phyloP scores from a whole-genome alignment of 2,888 invertebrate species.

The Nomada fucata region DNA sequence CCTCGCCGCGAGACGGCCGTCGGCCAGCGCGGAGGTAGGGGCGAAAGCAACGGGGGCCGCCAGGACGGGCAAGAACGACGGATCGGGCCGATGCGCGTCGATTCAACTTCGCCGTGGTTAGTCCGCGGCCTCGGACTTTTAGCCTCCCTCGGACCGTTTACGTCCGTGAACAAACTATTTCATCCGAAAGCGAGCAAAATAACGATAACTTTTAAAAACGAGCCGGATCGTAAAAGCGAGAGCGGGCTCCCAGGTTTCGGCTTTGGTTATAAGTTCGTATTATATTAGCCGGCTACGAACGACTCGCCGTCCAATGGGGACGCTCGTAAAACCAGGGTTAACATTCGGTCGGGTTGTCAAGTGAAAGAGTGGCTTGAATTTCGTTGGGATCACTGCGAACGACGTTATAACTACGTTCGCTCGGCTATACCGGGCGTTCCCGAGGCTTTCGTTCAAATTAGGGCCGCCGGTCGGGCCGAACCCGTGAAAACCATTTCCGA shows the following conservation, averaged over 20 bases:
- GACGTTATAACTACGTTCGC: conserved; percentile 70
- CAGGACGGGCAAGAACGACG: conserved; percentile 7
- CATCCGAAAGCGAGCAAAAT: conserved; percentile 80
- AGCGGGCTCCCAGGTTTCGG: conserved; percentile 81
- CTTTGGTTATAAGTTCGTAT: conserved; percentile 84
- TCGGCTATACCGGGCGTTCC: conserved; percentile 53
- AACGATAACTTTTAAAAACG: conserved; percentile 83
- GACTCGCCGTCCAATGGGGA: conserved; percentile 78
- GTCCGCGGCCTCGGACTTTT: conserved; percentile 37
- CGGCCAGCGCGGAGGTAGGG: neutral
- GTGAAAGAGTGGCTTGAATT: conserved; percentile 82
- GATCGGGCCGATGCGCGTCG: conserved; percentile 28
- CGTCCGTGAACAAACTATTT: conserved; percentile 78
- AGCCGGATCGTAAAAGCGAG: conserved; percentile 81
- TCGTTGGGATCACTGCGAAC: conserved; percentile 78
- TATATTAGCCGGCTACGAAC: conserved; percentile 82
- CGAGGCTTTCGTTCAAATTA: conserved; percentile 46
- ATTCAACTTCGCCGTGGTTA: conserved; percentile 62
- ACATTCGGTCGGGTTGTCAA: conserved; percentile 83
- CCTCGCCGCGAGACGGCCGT: conserved; percentile 26
- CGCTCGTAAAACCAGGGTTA: conserved; percentile 83
- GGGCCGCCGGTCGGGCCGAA: conserved; percentile 23
- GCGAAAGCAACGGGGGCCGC: neutral
- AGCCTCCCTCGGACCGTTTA: conserved; percentile 63
- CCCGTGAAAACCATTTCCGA: conserved; percentile 3